Evolutionary conservation across 2,797 vertebrate species (phyloP), one percentile per base, ranked within the genome.

Genomic region (Crax fasciolata): DNA sequence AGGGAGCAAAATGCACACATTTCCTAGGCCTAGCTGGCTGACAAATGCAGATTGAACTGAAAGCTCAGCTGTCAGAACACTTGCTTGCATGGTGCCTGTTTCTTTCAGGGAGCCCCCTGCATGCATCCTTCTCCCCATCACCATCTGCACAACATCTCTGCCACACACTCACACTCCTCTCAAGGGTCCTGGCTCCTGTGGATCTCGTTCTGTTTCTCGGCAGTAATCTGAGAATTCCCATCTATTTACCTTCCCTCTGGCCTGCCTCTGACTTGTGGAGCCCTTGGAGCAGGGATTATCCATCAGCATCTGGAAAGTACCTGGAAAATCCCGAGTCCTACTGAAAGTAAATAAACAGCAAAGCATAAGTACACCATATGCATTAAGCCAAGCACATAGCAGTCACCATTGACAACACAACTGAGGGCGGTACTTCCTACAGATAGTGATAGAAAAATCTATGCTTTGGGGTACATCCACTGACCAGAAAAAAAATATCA

Each of bases 271-370:
- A 65, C 49, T 51, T 75, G n/a, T 51, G 39, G 63, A 75, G n/a
- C 39, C 28, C 30, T 78, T n/a, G 25, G 28, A 95, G 30, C 8
- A 89, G 30, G 65, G 68, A 49, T 58, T 49, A 73, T 5, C 71
- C 6, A 0, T 61, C 74, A 87, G 28, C 23, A 76, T 25, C 30
- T 76, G 73, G 73, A 85, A 92, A 92, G 65, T 24, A 87, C 74
- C 84, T 81, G 86, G 68, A 87, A 87, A 51, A 80, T 21, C 65
- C 63, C 0, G 0, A 89, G 49, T 57, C 28, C 44, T 39, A 39
- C 10, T 79, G 38, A 20, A 92, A 78, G 66, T 78, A 93, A 86
- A 91, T 51, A 89, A 83, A 90, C 15, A 87, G 44, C 44, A 93
- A 32, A 6, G 5, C 30, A 28, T 39, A 62, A 51, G 20, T 39